Evolutionary conservation across 1,140 invertebrate genomes (phyloP).

Genomic region (Drosophila repletoides): DNA sequence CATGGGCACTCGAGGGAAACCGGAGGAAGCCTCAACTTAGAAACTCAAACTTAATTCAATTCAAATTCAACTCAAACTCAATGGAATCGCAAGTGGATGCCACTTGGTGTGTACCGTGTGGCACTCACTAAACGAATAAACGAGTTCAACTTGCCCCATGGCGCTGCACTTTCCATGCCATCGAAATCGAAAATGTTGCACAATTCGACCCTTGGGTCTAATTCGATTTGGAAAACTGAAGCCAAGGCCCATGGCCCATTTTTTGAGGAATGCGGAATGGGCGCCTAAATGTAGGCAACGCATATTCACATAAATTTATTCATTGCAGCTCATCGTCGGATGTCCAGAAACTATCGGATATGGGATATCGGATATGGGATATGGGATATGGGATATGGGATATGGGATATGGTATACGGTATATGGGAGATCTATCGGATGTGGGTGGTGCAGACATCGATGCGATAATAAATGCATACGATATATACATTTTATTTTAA

Average conservation of each 20-base stretch:
- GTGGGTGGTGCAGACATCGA: slow-evolving; percentile 29
- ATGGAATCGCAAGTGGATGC: not conserved
- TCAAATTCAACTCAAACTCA: too few species aligned
- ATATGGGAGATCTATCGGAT: not conserved
- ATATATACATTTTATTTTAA: slow-evolving; percentile 57
- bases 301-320: slow-evolving; percentile 58
- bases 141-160: slow-evolving; percentile 48
- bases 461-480: slow-evolving; percentile 64
- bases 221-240: slow-evolving; percentile 67
- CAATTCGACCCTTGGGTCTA: slow-evolving; percentile 67
- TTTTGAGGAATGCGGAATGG: too few species aligned
- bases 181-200: slow-evolving; percentile 67
- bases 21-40: not conserved
- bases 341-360: too few species aligned
- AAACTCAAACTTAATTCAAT: not conserved
- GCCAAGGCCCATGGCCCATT: slow-evolving; percentile 44
- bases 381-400: too few species aligned
- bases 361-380: not conserved
- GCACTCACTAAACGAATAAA: slow-evolving; percentile 24
- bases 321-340: slow-evolving; percentile 30
- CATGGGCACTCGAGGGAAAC: too few species aligned
- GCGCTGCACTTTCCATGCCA: slow-evolving; percentile 39
- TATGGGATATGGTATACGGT: not conserved
- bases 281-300: slow-evolving; percentile 27
- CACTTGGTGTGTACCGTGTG: slow-evolving; percentile 6